These are phyloP conservation scores for Benitochromis conjunctus DNA, from an alignment of 2,113 vertebrate species.

Conservation along the genomic window DNA sequence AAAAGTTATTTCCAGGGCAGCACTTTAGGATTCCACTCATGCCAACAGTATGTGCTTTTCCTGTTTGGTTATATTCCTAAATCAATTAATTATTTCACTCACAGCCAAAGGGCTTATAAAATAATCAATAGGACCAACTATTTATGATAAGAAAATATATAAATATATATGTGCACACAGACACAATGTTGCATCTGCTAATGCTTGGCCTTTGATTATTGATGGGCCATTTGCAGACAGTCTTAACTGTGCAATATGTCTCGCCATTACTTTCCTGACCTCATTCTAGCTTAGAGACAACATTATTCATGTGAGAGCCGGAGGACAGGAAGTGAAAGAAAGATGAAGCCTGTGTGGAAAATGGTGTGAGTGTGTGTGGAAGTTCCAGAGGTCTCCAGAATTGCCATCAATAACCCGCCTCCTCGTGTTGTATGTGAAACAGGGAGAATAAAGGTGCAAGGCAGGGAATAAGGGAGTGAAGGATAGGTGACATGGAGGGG, in stretches of 20 bases:
- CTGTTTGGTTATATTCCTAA: neutral
- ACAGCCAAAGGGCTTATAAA: constrained; percentile 3
- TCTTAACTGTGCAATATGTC: constrained; percentile 67
- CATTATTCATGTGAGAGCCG: constrained; percentile 68
- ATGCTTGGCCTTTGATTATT: constrained; percentile 60
- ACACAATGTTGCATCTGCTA: constrained; percentile 40
- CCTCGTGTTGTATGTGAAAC: constrained; percentile 9
- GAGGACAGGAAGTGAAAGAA: constrained; percentile 45
- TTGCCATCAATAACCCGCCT: constrained; percentile 73
- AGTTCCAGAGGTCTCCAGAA: constrained; percentile 52
- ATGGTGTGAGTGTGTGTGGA: constrained; percentile 13
- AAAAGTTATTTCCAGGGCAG: neutral
- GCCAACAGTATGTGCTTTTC: neutral
- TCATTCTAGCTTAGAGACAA: constrained; percentile 69
- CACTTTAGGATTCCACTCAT: neutral
- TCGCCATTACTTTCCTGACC: constrained; percentile 68
- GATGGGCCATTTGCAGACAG: constrained; percentile 61
- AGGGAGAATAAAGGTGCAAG: constrained; percentile 1
- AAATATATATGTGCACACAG: neutral
- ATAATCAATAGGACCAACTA: constrained; percentile 20
- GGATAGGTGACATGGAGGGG: constrained; percentile 16
- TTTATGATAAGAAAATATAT: neutral
- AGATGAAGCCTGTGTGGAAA: constrained; percentile 41
- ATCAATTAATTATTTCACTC: neutral
- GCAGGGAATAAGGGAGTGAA: constrained; percentile 13